A percentile compares a stretch with the other conserved stretches of the same genome.
phyloP scores from a whole-genome alignment of 2,888 invertebrate species.

The Lithophane ornitopus region DNA sequence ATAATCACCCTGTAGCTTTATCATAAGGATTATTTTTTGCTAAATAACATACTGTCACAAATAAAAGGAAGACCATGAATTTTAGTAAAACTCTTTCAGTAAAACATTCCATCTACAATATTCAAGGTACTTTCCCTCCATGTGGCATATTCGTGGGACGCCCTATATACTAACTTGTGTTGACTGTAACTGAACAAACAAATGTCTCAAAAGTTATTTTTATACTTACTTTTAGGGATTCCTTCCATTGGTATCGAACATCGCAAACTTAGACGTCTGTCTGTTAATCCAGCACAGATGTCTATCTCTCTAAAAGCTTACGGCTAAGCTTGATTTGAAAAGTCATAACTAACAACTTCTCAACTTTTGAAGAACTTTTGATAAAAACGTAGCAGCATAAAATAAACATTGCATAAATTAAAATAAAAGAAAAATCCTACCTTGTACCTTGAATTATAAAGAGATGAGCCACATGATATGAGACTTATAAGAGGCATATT shows the following conservation, averaged over 20 bases:
- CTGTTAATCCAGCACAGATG: constrained; percentile 27
- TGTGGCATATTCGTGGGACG: no score
- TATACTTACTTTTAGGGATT: constrained; percentile 3
- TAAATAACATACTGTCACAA: no score
- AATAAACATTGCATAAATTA: neutral
- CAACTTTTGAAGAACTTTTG: neutral
- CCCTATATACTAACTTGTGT: no score
- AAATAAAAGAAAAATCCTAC: neutral
- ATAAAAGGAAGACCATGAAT: no score
- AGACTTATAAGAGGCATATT: constrained; percentile 23
- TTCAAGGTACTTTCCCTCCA: no score
- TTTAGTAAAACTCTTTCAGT: no score
- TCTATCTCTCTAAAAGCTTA: neutral
- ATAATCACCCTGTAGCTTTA: no score
- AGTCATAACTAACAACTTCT: neutral
- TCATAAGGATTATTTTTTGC: no score
- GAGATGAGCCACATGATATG: neutral
- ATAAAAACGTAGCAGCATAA: neutral
- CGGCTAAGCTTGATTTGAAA: neutral
- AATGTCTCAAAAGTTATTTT: constrained; percentile 12
- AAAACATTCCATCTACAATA: no score
- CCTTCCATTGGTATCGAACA: neutral
- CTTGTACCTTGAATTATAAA: neutral
- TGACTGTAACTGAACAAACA: neutral
- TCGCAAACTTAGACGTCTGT: neutral